Evolutionary conservation across 2,797 vertebrate genomes (phyloP).

Genomic region (Falco biarmicus): DNA sequence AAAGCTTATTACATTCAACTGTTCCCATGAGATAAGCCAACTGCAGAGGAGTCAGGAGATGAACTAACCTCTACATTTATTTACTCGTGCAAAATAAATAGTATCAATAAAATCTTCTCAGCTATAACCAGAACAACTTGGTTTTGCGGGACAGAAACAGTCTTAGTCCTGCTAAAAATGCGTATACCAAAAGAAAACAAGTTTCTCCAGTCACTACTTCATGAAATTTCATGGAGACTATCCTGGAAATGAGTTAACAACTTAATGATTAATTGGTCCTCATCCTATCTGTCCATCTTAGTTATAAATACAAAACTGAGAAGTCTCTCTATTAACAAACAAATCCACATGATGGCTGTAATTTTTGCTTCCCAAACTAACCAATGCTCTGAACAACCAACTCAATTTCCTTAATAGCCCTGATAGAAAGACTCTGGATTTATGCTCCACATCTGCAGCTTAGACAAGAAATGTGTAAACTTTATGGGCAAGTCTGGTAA

Average conservation of each 20-base stretch:
- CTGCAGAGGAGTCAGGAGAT: background rate
- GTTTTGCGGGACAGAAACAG: background rate
- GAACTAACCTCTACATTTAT: background rate
- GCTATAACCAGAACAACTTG: background rate
- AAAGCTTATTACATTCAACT: background rate
- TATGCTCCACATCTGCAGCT: background rate
- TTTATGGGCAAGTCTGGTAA: background rate
- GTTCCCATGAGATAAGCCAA: background rate
- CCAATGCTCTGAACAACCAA: background rate
- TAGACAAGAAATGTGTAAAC: background rate
- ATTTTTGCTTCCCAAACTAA: background rate
- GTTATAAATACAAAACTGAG: background rate
- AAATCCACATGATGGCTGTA: background rate
- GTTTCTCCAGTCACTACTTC: background rate
- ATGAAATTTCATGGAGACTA: background rate
- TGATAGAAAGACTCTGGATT: background rate
- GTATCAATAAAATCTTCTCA: background rate
- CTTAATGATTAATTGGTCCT: background rate
- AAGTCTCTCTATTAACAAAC: background rate
- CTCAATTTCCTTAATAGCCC: background rate
- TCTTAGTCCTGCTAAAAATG: background rate
- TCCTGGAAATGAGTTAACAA: background rate
- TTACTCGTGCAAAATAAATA: background rate
- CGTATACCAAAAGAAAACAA: background rate
- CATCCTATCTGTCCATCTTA: background rate